phyloP scores from a whole-genome alignment of 23 tunicate species.

The Trididemnum nubilum region DNA sequence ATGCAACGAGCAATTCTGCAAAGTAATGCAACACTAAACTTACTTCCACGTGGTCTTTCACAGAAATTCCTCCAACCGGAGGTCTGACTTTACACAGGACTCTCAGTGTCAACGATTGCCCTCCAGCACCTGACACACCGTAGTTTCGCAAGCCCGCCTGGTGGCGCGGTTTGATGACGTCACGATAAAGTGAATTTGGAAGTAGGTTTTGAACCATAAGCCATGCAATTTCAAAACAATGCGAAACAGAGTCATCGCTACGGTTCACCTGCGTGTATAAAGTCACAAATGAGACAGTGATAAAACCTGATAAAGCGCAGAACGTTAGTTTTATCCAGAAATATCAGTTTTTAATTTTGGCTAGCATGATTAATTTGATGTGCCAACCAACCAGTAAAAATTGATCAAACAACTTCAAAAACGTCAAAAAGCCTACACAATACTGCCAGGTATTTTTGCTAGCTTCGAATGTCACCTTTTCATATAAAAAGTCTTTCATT shows the following conservation, averaged over 20 bases:
- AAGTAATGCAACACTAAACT: background rate
- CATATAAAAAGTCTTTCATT: constrained; percentile 85
- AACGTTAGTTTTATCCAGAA: no score
- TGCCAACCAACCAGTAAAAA: no score
- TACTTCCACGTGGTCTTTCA: constrained; percentile 97
- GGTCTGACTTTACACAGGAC: constrained; percentile 90
- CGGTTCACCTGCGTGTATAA: constrained; percentile 60
- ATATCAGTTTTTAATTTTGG: no score
- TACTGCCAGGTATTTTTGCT: no score
- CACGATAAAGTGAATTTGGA: constrained; percentile 81
- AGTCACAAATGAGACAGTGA: no score
- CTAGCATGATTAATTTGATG: no score
- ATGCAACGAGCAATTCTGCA: no score
- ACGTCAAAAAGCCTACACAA: no score
- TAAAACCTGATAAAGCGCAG: no score
- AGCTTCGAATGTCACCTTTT: no score
- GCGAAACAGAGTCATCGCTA: constrained; percentile 85
- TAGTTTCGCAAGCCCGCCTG: constrained; percentile 38
- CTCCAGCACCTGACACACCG: constrained; percentile 78
- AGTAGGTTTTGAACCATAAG: constrained; percentile 78
- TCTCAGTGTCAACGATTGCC: constrained; percentile 65
- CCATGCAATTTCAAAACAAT: constrained; percentile 87
- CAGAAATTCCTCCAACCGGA: constrained; percentile 97
- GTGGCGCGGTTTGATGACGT: constrained; percentile 88
- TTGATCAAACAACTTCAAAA: no score